These are phyloP conservation scores for Phalacrocorax carbo DNA, from an alignment of 2,113 vertebrate species.

Conservation along the genomic window DNA sequence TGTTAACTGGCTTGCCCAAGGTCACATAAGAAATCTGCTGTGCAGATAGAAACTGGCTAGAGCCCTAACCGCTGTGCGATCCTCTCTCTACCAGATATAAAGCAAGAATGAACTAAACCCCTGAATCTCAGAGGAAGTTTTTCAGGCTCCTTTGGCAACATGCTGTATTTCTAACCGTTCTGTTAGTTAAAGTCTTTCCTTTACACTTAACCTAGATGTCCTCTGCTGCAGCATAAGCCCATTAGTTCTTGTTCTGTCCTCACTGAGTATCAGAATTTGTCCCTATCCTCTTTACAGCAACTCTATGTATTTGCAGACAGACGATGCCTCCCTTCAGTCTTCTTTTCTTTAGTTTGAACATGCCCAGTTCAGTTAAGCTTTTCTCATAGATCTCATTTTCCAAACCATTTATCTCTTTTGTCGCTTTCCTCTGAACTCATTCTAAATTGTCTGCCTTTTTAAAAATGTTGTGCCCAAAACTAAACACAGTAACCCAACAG, in stretches of 20 bases:
- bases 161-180: not conserved
- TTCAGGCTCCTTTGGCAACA: not conserved
- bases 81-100: not conserved
- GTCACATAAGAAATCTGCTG: not conserved
- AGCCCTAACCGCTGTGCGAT: not conserved
- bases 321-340: conserved; percentile 13
- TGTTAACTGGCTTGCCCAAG: not conserved
- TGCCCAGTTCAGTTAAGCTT: conserved; percentile 40
- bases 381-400: conserved; percentile 37
- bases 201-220: conserved; percentile 37
- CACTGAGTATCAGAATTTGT: conserved; percentile 29
- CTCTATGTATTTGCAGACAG: not conserved
- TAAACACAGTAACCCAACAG: not conserved
- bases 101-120: not conserved
- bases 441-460: conserved; percentile 29
- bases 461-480: not conserved
- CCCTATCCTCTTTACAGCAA: conserved; percentile 1
- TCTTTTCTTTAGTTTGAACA: conserved; percentile 41
- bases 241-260: conserved; percentile 44
- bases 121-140: not conserved
- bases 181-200: conserved; percentile 19
- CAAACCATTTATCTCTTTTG: conserved; percentile 12
- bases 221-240: not conserved
- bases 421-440: conserved; percentile 6
- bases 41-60: not conserved